Evolutionary conservation across 2,797 vertebrate genomes (phyloP), one percentile per base, ranked within the genome.

Genomic region (Typhlichthys subterraneus): DNA sequence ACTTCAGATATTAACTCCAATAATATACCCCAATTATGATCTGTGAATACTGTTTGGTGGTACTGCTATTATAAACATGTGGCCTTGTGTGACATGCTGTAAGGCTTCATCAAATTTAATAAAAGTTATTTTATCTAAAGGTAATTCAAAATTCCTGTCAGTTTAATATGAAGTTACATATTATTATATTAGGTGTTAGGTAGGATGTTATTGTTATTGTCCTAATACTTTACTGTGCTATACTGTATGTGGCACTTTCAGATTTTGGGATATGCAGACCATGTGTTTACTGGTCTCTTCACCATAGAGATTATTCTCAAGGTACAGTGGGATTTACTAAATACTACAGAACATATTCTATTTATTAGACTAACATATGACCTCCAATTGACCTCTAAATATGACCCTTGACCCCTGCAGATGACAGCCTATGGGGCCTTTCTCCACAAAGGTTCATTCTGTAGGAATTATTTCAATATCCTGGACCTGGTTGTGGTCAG

Each of bases 271-370:
- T 98, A 99, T 91, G 98, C 98, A 90, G 98, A 99, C 93, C 97
- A 99, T 76, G 96, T 99, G 88, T 99, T 99, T 90, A 99, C 97
- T 84, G 97, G 97, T 90, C 97, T 99, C 91, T 99, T 99, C 94
- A 99, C 98, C 66, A 97, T 99, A 84, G 98, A 99, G 93, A 99
- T 99, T 89, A 96, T 99, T 89, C 95, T 99, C 83, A 99, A 99
- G 98, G 98, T 99, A 94, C 33, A 38, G 33, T 38, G 33, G 33
- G 33, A 38, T 38, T 38, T 38, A 38, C 5, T 38, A 38, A 6
- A 38, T 5, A 38, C 23, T 23, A 23, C 23, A 23, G 23, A 23
- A 23, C 3, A 23, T 23, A 23, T 23, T 23, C 2, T 23, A 23
- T 23, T 3, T 23, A 23, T 23, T 23, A 23, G 19, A 23, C 23